Conservation (phyloP, 2,888 invertebrate species). For the Drosophila mettleri region DNA sequence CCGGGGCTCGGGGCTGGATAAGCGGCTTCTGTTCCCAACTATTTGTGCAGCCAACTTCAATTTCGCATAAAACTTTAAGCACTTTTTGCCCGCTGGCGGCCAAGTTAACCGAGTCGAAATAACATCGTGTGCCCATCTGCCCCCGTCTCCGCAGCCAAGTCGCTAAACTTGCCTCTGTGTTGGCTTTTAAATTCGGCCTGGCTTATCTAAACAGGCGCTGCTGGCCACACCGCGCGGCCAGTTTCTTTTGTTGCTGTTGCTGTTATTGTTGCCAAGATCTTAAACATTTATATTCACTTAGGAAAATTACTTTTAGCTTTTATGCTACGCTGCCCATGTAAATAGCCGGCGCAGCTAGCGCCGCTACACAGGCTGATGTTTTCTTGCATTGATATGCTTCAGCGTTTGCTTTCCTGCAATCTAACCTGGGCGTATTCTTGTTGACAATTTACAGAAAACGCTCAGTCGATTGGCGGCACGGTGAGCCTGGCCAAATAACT, state of each 20-base stretch:
- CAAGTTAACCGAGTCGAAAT: slow-evolving; percentile 38
- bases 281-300: slow-evolving; percentile 82
- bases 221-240: slow-evolving; percentile 14
- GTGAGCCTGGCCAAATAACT: slow-evolving; percentile 7
- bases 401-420: slow-evolving; percentile 55
- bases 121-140: not conserved
- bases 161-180: slow-evolving; percentile 32
- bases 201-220: slow-evolving; percentile 55
- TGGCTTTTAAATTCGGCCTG: slow-evolving; percentile 63
- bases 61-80: slow-evolving; percentile 72
- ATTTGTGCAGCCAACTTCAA: slow-evolving; percentile 62
- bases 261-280: slow-evolving; percentile 55
- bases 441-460: slow-evolving; percentile 54
- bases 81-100: slow-evolving; percentile 63
- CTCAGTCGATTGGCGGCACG: slow-evolving; percentile 33
- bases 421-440: slow-evolving; percentile 50
- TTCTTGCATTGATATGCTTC: slow-evolving; percentile 52
- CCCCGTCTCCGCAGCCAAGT: not conserved
- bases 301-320: slow-evolving; percentile 78
- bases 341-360: slow-evolving; percentile 37
- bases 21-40: slow-evolving; percentile 21
- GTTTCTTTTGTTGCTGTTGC: slow-evolving; percentile 18
- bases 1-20: slow-evolving; percentile 22
- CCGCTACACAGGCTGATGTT: slow-evolving; percentile 9
- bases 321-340: slow-evolving; percentile 59